These are phyloP conservation scores for Gortyna flavago DNA, from an alignment of 2,888 invertebrate species.

Conservation along the genomic window DNA sequence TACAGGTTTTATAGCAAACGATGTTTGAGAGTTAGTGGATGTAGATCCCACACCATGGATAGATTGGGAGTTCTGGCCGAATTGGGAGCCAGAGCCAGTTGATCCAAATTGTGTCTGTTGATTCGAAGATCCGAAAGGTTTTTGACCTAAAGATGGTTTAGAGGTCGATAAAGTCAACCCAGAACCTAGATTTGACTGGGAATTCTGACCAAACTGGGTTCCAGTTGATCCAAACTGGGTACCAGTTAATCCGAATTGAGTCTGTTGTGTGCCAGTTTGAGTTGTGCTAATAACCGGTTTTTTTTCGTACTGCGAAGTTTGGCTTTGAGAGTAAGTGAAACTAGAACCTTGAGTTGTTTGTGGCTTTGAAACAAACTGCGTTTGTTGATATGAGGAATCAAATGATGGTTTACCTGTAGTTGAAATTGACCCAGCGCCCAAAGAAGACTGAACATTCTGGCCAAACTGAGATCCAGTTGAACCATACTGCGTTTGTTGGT, in stretches of 20 bases:
- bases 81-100: constrained; percentile 13
- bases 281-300: constrained; percentile 7
- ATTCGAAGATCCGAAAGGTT: background rate
- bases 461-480: constrained; percentile 19
- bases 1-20: constrained; percentile 13
- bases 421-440: background rate
- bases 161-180: background rate
- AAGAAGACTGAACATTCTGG: constrained; percentile 2
- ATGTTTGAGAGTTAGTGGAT: constrained; percentile 1
- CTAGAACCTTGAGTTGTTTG: constrained; percentile 9
- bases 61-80: constrained; percentile 13
- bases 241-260: constrained; percentile 22
- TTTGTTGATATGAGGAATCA: constrained; percentile 26
- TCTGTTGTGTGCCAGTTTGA: constrained; percentile 39
- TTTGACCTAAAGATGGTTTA: background rate
- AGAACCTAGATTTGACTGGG: constrained; percentile 4
- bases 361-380: constrained; percentile 32
- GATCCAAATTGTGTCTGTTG: background rate
- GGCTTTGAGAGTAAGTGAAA: constrained; percentile 15
- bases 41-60: constrained; percentile 5
- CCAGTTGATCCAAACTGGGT: background rate
- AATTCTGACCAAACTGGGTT: constrained; percentile 5
- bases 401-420: constrained; percentile 13
- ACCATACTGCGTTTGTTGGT: constrained; percentile 20
- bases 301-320: constrained; percentile 11